A percentile compares a stretch with the other conserved stretches of the same genome.
These are phyloP conservation scores for Mamestra configurata DNA, from an alignment of 1,140 invertebrate genomes.

Conservation along the genomic window DNA sequence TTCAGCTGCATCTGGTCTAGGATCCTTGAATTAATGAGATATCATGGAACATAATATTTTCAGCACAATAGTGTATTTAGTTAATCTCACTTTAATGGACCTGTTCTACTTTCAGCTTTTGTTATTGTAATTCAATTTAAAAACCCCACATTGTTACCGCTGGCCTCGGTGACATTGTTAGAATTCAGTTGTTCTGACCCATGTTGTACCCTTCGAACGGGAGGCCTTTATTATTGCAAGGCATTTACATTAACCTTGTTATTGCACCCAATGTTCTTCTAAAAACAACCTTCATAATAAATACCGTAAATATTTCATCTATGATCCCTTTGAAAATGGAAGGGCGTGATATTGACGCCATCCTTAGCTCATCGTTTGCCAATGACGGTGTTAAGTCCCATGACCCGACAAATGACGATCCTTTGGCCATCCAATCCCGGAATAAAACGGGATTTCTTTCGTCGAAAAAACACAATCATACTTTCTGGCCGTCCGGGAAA, in stretches of 20 bases:
- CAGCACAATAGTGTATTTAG: conserved; percentile 21
- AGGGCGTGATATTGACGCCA: background rate
- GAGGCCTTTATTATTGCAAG: conserved; percentile 8
- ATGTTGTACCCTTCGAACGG: background rate
- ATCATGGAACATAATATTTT: background rate
- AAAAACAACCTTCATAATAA: background rate
- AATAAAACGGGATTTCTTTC: conserved; percentile 35
- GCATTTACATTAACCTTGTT: conserved; percentile 21
- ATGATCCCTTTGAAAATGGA: background rate
- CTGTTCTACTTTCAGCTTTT: conserved; percentile 28
- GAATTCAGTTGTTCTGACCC: conserved; percentile 24
- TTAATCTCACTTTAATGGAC: conserved; percentile 23
- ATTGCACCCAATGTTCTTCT: background rate
- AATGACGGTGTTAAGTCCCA: conserved; percentile 25
- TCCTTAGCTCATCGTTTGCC: background rate
- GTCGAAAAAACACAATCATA: conserved; percentile 30
- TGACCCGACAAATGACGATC: conserved; percentile 33
- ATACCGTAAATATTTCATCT: background rate
- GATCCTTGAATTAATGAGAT: background rate
- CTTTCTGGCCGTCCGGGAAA: conserved; percentile 4
- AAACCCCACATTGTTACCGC: conserved; percentile 15
- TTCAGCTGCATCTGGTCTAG: conserved; percentile 2
- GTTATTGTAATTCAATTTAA: conserved; percentile 37
- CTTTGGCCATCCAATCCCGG: conserved; percentile 20
- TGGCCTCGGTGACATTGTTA: conserved; percentile 29